Percentiles rank a stretch among this genome's conserved stretches.
These are phyloP conservation scores for Octodonta nipae DNA, from an alignment of 2,888 invertebrate genomes.

Conservation along the genomic window DNA sequence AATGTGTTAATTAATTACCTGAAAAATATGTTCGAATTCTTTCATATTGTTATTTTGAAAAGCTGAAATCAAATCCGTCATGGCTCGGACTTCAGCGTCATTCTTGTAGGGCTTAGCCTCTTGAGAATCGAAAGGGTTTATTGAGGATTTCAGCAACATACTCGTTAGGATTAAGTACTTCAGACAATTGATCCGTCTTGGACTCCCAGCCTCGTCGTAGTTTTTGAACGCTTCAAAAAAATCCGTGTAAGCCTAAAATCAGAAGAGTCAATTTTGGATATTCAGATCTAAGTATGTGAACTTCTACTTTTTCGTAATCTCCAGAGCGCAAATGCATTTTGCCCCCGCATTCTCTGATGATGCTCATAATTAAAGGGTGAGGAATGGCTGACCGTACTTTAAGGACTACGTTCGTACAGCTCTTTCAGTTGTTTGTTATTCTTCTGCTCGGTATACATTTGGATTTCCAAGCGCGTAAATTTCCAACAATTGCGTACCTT, in stretches of 20 bases:
- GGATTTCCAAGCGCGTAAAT: constrained; percentile 98
- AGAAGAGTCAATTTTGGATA: no score
- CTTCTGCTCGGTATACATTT: constrained; percentile 99
- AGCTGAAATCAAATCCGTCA: constrained; percentile 92
- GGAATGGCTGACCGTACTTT: constrained; percentile 98
- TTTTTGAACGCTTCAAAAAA: constrained; percentile 99
- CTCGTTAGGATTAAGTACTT: constrained; percentile 96
- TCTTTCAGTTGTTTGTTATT: constrained; percentile 95
- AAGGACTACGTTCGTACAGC: constrained; percentile 90
- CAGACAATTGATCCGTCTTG: constrained; percentile 86
- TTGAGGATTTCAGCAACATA: constrained; percentile 97
- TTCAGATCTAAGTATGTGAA: no score
- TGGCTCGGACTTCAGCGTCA: constrained; percentile 94
- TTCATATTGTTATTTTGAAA: constrained; percentile 96
- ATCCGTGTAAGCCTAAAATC: constrained; percentile 93
- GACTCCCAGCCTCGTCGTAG: constrained; percentile 97
- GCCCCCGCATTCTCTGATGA: constrained; percentile 93
- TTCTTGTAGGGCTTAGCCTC: constrained; percentile 99
- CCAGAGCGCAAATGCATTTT: constrained; percentile 98
- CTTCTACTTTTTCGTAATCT: constrained; percentile 69
- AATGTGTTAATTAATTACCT: constrained; percentile 28
- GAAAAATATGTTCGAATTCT: constrained; percentile 89
- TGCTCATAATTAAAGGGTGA: constrained; percentile 98
- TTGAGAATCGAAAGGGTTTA: constrained; percentile 98
- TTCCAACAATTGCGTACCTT: constrained; percentile 92